Base-by-base conservation (phyloP, 2,113 vertebrate species). In the Naja naja region DNA sequence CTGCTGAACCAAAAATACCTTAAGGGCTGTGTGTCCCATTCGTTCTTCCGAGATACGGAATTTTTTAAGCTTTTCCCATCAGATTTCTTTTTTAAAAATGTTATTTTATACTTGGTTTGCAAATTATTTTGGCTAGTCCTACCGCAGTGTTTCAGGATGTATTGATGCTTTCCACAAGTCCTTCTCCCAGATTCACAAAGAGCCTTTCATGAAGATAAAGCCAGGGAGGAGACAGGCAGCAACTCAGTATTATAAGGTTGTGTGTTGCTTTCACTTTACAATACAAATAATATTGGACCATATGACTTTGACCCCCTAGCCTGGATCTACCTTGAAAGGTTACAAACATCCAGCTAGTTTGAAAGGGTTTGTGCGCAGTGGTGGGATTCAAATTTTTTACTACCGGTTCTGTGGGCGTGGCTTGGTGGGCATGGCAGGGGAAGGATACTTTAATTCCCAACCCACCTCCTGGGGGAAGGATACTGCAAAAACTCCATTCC, bases 1-100 rank as follows among this genome's bases (percentile, higher is more conserved):
- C 34, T 94, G 87, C 87, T 87, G 39, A 30, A 85, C 23, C 69
- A 60, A 10, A 4, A 5, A 58, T 34, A 2, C 81, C 85, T 90
- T 91, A 58, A 85, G 93, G 92, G 86, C 27, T 22, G 25, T 25
- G 93, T 43, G 14, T n/a, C 53, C 91, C 93, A 49, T 34, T 58
- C 81, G 60, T 93, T 23, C 39, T 25, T 2, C 3, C 10, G 16
- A 87, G 14, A 3, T 34, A 30, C 2, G 14, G 55, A 64, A 39
- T 23, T 91, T 91, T 45, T 49, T 49, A 49, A 91, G 85, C 45
- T 43, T 30, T 45, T n/a, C 2, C 43, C 55, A 64, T 86, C 53
- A n/a, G 54, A n/a, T 58, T 47, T 52, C 47, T 87, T 52, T 52
- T 56, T 60, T 11, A 9, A 5, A 64, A n/a, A 87, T 64, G 30